phyloP scores from a whole-genome alignment of 2,888 invertebrate genomes.

The Rhagonycha lutea region DNA sequence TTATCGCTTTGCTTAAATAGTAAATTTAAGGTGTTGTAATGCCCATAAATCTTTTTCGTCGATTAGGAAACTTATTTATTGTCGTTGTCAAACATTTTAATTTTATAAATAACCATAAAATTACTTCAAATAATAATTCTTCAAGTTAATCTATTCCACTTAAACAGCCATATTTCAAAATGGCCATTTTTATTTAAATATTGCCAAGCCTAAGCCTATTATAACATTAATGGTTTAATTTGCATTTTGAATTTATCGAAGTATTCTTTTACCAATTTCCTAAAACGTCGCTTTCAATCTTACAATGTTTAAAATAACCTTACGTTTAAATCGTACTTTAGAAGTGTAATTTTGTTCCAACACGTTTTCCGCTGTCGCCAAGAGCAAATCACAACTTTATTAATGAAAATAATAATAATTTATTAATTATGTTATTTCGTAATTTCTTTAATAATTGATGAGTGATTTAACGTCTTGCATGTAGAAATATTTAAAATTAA shows the following conservation, averaged over 20 bases:
- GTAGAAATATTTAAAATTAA: slow-evolving; percentile 24
- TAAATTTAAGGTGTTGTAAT: neutral
- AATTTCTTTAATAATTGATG: slow-evolving; percentile 23
- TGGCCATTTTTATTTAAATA: slow-evolving; percentile 11
- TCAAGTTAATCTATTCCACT: neutral
- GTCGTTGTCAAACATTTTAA: neutral
- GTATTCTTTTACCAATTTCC: neutral
- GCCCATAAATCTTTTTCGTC: neutral
- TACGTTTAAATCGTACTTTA: neutral
- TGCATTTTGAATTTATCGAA: neutral
- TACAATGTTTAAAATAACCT: neutral
- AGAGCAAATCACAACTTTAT: slow-evolving; percentile 17
- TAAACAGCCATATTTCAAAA: neutral
- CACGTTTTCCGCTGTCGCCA: slow-evolving; percentile 12
- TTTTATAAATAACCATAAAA: neutral
- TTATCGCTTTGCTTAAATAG: neutral
- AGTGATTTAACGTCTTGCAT: slow-evolving; percentile 14
- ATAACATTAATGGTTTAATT: neutral
- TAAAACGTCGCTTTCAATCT: neutral
- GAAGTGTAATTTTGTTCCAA: neutral
- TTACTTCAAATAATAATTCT: neutral
- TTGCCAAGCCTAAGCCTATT: neutral
- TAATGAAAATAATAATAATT: slow-evolving; percentile 21
- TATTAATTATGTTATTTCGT: slow-evolving; percentile 21
- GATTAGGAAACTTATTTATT: neutral